Conservation (phyloP, 1,140 invertebrate genomes). For the Diorhabda sublineata region DNA sequence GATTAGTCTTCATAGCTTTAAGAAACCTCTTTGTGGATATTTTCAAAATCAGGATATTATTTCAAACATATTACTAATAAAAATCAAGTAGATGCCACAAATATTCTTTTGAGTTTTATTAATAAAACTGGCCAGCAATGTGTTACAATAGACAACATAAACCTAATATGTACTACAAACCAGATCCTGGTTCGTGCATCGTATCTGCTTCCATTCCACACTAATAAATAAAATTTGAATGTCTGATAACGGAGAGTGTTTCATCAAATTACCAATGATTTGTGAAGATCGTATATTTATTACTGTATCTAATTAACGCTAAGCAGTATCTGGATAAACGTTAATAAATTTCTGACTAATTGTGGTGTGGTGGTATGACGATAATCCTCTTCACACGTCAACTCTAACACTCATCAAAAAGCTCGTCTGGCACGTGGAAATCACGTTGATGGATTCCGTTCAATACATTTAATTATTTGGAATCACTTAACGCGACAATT, state of each 20-base stretch:
- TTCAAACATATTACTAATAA: too few relatives aligned
- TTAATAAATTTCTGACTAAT: slow-evolving; percentile 29
- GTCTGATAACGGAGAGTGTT: slow-evolving; percentile 10
- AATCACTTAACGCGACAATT: too few relatives aligned
- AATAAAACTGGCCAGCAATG: too few relatives aligned
- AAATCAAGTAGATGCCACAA: too few relatives aligned
- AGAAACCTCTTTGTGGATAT: too few relatives aligned
- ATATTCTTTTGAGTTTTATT: too few relatives aligned
- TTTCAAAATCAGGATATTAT: too few relatives aligned
- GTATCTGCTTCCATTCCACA: not conserved
- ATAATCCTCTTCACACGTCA: slow-evolving; percentile 30
- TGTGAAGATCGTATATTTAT: slow-evolving; percentile 27
- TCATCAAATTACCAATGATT: slow-evolving; percentile 29
- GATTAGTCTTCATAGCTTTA: too few relatives aligned
- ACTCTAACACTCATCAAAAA: slow-evolving; percentile 17
- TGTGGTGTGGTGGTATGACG: slow-evolving; percentile 26
- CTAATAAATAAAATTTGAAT: slow-evolving; percentile 12
- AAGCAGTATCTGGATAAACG: slow-evolving; percentile 11
- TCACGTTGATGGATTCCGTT: not conserved
- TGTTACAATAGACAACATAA: too few relatives aligned
- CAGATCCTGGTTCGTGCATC: not conserved
- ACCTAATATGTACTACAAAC: too few relatives aligned
- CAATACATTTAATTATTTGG: too few relatives aligned
- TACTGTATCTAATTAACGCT: slow-evolving; percentile 25
- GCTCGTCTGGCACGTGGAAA: not conserved